Conservation (phyloP, 2,797 vertebrate species). For the Zalophus californianus region DNA sequence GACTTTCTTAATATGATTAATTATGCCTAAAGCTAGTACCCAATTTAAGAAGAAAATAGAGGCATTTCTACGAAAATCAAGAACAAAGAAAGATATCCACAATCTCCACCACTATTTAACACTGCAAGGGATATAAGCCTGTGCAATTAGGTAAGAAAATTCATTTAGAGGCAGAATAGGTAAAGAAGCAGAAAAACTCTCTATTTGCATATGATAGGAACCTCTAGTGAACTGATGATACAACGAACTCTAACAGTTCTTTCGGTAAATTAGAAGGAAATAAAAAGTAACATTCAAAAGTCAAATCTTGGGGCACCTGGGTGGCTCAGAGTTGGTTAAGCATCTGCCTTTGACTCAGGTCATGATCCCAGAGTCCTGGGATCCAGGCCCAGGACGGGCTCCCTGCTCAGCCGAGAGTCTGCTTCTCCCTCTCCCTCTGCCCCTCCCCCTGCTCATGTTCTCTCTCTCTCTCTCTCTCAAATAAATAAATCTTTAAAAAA, state of each 20-base stretch:
- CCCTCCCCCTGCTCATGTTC: too few relatives aligned
- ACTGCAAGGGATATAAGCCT: not conserved
- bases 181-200: not conserved
- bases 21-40: not conserved
- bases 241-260: not conserved
- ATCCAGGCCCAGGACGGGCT: not conserved
- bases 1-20: constrained; percentile 12
- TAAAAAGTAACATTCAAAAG: not conserved
- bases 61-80: not conserved
- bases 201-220: not conserved
- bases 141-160: not conserved
- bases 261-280: not conserved
- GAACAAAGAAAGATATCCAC: not conserved
- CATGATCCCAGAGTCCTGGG: not conserved
- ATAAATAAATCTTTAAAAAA: not conserved
- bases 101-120: not conserved
- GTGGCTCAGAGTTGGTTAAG: not conserved
- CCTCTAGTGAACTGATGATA: not conserved
- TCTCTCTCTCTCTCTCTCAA: not conserved
- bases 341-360: not conserved
- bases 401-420: too few relatives aligned
- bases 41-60: not conserved
- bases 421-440: not conserved
- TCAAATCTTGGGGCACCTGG: not conserved
- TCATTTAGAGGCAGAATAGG: not conserved